Conservation (phyloP, 1,140 invertebrate species). For the Apis florea region DNA sequence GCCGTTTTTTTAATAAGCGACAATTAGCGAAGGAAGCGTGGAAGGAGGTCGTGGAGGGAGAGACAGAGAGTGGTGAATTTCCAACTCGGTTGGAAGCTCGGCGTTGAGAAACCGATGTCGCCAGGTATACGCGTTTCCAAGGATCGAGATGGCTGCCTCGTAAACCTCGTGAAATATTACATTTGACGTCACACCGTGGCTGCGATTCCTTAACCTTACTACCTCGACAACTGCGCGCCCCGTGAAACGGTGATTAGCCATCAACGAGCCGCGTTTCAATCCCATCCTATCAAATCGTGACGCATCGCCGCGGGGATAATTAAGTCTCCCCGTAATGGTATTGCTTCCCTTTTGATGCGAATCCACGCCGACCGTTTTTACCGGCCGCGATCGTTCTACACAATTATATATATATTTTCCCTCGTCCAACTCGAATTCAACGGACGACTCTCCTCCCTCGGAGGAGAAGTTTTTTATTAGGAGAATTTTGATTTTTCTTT, state of each 20-base stretch:
- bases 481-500: too few species aligned
- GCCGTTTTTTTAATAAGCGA: slow-evolving; percentile 79
- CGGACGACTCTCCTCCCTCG: too few species aligned
- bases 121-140: slow-evolving; percentile 57
- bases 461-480: too few species aligned
- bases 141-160: slow-evolving; percentile 67
- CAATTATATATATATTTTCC: background rate
- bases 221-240: slow-evolving; percentile 6
- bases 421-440: too few species aligned
- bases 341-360: slow-evolving; percentile 2
- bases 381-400: background rate
- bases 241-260: slow-evolving; percentile 51
- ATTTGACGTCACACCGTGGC: slow-evolving; percentile 49
- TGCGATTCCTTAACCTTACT: slow-evolving; percentile 51
- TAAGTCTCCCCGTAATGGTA: slow-evolving; percentile 9
- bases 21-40: slow-evolving; percentile 70
- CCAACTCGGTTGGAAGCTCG: too few species aligned
- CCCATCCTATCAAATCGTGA: background rate
- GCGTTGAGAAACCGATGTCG: slow-evolving; percentile 40
- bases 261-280: slow-evolving; percentile 13
- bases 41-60: slow-evolving; percentile 16
- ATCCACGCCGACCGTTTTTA: slow-evolving; percentile 21
- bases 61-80: too few species aligned
- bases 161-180: slow-evolving; percentile 73
- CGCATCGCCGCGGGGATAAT: slow-evolving; percentile 21